These are phyloP conservation scores for Loris lydekkerianus DNA, from an alignment of 2,797 vertebrate species.

Conservation along the genomic window DNA sequence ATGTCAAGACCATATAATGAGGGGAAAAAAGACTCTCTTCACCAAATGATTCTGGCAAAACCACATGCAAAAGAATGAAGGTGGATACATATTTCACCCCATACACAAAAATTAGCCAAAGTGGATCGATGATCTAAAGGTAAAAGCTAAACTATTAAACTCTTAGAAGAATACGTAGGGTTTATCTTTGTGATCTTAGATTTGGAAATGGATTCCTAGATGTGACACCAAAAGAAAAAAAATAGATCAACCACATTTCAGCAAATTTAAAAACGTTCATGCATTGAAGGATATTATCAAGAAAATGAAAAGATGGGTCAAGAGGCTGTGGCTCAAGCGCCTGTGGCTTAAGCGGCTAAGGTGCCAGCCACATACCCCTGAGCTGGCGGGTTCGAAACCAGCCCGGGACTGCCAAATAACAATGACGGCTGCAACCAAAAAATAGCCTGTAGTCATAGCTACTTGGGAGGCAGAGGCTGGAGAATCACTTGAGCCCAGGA, in stretches of 20 bases:
- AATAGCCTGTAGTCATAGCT: too few relatives aligned
- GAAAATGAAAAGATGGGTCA: neutral
- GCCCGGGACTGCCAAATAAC: too few relatives aligned
- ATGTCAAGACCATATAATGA: neutral
- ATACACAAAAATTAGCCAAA: conserved; percentile 5
- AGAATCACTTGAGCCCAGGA: too few relatives aligned
- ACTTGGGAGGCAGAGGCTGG: too few relatives aligned
- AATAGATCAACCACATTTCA: neutral
- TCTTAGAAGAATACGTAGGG: neutral
- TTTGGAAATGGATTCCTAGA: neutral
- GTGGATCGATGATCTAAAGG: neutral
- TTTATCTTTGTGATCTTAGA: neutral
- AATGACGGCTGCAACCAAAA: too few relatives aligned
- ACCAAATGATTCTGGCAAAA: neutral
- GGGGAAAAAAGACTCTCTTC: neutral
- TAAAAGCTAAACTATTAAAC: neutral
- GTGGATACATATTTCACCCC: neutral
- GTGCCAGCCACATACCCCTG: too few relatives aligned
- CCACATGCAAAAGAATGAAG: conserved; percentile 1
- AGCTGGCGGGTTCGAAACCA: too few relatives aligned
- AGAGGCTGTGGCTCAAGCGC: too few relatives aligned
- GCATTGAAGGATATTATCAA: neutral
- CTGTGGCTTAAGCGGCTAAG: too few relatives aligned
- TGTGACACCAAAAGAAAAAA: conserved; percentile 6
- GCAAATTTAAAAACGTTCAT: conserved; percentile 30